Evolutionary conservation across 2,888 invertebrate species (phyloP), one percentile per base, ranked within the genome.

Genomic region (Dorcus parallelipipedus): DNA sequence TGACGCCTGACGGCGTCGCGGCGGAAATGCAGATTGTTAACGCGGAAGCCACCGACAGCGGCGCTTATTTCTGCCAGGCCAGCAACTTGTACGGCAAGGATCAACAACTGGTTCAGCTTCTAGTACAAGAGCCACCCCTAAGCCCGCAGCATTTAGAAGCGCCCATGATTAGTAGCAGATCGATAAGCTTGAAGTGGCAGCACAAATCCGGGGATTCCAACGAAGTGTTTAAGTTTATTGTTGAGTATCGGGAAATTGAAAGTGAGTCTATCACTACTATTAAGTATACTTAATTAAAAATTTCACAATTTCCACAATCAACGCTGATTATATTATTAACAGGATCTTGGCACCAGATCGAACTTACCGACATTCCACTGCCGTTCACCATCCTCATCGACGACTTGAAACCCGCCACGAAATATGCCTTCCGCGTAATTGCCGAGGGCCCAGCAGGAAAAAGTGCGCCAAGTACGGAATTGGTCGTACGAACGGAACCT

Each of bases 21-120:
- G 89, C 90, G 0, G 87, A 88, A 69, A 73, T 91, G 63, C 86
- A 87, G 75, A 85, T 91, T 54, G 82, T 83, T 20, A 85, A 85
- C 14, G 85, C 88, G 2, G 87, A 86, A 69, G 83, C 89, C 41
- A 80, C 82, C 9, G 90, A 91, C 70, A 88, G 87, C 65, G 91
- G 90, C 0, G 85, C 89, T 1, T 91, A 91, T 73, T 88, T 89
- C 68, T 91, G 91, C 70, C 87, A 87, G 67, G 90, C 91, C 17
- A 87, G 85, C 73, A 91, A 91, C 75, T 81, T 87, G 67, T 88
- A 87, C 67, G 88, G 87, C 3, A 82, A 86, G 57, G 86, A 86
- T 71, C 89, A 91, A 73, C 88, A 89, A 67, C 75, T 87, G 62
- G 87, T 90, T 23, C 87, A 88, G 67, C 78, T 91, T 41, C 82